Conservation (phyloP, 2,888 invertebrate species). For the Melanchra persicariae region DNA sequence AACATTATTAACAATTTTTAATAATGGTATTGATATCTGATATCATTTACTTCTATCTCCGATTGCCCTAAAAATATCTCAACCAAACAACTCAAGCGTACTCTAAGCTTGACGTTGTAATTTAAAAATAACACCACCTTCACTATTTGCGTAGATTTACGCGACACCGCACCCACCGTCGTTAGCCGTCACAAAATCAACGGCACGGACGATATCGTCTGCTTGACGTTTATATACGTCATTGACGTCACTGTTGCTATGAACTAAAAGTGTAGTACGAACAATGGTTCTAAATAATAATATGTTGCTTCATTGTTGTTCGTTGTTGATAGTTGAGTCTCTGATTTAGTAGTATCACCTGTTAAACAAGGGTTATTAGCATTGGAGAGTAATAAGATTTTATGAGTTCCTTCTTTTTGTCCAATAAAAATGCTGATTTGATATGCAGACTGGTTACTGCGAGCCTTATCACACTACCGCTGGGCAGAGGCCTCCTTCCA, state of each 20-base stretch:
- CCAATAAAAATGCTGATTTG: too few species aligned
- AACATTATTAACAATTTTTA: background rate
- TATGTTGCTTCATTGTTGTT: slow-evolving; percentile 1
- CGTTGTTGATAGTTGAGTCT: background rate
- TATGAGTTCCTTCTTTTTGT: too few species aligned
- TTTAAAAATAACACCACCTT: slow-evolving; percentile 53
- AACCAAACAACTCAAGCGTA: slow-evolving; percentile 19
- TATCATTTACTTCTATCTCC: slow-evolving; percentile 2
- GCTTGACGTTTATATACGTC: slow-evolving; percentile 51
- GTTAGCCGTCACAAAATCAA: slow-evolving; percentile 55
- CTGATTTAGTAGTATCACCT: background rate
- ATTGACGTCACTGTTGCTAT: slow-evolving; percentile 63
- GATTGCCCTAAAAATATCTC: slow-evolving; percentile 16
- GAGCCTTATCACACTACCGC: background rate
- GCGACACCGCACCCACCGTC: slow-evolving; percentile 57
- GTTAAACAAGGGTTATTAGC: background rate
- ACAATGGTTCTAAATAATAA: slow-evolving; percentile 4
- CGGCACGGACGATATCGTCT: slow-evolving; percentile 58
- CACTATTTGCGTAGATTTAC: slow-evolving; percentile 50
- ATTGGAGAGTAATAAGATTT: background rate
- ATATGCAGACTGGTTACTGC: background rate
- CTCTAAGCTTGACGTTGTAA: slow-evolving; percentile 31
- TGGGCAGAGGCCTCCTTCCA: background rate
- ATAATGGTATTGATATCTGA: background rate
- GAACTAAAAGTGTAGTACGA: slow-evolving; percentile 22